Base-by-base conservation (phyloP, 1,140 invertebrate species). In the Acromyrmex echinatior region DNA sequence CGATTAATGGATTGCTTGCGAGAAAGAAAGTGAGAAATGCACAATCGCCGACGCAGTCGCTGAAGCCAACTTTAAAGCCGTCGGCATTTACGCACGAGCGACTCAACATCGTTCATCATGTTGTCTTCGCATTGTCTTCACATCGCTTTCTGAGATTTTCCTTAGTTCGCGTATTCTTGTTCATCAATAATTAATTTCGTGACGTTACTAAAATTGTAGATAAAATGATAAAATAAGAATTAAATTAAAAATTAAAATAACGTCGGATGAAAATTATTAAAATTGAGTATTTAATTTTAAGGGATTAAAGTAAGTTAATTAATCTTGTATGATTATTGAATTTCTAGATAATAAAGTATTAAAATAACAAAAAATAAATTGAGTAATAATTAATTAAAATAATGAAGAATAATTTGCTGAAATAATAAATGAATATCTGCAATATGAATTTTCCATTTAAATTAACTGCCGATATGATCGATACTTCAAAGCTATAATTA, bases 1-100 rank as follows among this genome's bases (percentile, higher is more conserved):
- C 63, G 65, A 71, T 81, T 81, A 81, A 81, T 81, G 53, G 66
- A 39, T 16, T 31, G 35, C 18, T 45, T 68, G 53, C 35, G 16
- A 18, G 79, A 58, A 81, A 60, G 65, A 81, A 81, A 81, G 35
- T 71, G 65, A 39, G 31, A 81, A 58, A 45, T 71, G 65, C 35
- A 71, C 65, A 58, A 70, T 25, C 7, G 63, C 9, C 63, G 49
- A 18, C 14, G 35, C 16, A 70, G 14, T 60, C 16, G 51, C 35
- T 28, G n/a, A 71, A 45, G 14, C 39, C 39, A n/a, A 35, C 45
- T 53, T 28, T 80, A 28, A 51, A 65, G 18, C 28, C 62, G 51
- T 31, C 79, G 74, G 49, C 25, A 31, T 74, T 74, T 53, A 31
- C 16, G 25, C 16, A 10, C 35, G 21, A 66, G 45, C 10, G 62